Conservation (phyloP, 2,888 invertebrate species). For the Augiades crinisus region DNA sequence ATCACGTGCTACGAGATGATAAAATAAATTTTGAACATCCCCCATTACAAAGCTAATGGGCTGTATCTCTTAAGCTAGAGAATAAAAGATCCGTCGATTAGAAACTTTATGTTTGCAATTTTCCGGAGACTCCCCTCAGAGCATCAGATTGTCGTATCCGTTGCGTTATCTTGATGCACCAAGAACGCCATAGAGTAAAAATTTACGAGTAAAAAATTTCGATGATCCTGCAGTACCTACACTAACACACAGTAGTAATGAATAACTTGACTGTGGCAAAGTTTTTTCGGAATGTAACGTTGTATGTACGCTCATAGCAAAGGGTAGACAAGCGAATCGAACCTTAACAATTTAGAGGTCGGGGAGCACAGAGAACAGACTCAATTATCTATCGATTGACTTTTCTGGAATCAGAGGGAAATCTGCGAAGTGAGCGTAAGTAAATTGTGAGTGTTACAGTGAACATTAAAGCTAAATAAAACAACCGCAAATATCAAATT, state of each 20-base stretch:
- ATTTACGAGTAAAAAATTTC: not conserved
- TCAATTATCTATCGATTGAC: conserved; percentile 51
- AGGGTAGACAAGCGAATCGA: conserved; percentile 46
- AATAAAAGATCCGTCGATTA: conserved; percentile 81
- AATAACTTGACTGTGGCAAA: not conserved
- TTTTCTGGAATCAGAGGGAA: conserved; percentile 46
- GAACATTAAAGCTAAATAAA: not conserved
- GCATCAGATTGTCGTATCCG: conserved; percentile 43
- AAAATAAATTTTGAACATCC: conserved; percentile 78
- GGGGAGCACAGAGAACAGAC: conserved; percentile 48
- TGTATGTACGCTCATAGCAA: conserved; percentile 35
- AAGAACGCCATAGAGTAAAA: conserved; percentile 21
- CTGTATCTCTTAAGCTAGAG: conserved; percentile 75
- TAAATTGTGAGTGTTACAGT: conserved; percentile 11
- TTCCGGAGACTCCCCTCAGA: conserved; percentile 56
- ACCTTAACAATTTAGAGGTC: conserved; percentile 47
- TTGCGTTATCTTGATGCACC: conserved; percentile 30
- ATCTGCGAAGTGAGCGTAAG: conserved; percentile 33
- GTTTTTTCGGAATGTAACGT: conserved; percentile 9
- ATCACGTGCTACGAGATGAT: conserved; percentile 79
- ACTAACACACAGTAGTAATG: not conserved
- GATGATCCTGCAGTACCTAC: not conserved
- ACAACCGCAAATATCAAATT: too few relatives aligned
- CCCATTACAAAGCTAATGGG: conserved; percentile 79
- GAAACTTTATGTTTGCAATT: conserved; percentile 81